phyloP scores from a whole-genome alignment of 1,140 invertebrate species.

The Scylla paramamosain region DNA sequence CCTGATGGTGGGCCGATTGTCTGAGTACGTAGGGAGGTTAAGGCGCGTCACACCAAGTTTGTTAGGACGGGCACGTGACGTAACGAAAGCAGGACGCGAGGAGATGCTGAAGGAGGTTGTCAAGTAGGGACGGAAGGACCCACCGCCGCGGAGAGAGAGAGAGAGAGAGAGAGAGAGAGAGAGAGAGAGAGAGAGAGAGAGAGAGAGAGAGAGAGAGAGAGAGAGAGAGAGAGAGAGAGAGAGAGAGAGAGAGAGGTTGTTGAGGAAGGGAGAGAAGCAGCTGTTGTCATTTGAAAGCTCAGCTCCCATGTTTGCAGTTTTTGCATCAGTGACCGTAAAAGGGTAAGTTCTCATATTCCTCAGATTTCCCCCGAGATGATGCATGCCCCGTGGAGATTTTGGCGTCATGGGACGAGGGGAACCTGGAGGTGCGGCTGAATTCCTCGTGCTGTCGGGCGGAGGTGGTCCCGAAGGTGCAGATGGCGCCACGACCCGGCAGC shows the following conservation, averaged over 20 bases:
- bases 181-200: slow-evolving; percentile 56
- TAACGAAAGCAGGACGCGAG: neutral
- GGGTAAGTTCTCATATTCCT: neutral
- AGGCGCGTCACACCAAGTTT: neutral
- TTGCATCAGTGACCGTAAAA: neutral
- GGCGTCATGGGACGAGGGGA: neutral
- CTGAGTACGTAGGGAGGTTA: neutral
- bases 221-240: too few relatives aligned
- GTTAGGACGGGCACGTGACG: neutral
- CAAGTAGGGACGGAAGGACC: neutral
- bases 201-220: neutral
- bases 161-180: slow-evolving; percentile 57
- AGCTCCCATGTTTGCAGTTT: neutral
- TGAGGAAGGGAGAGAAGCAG: slow-evolving; percentile 31
- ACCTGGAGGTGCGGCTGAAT: neutral
- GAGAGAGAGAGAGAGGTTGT: too few relatives aligned
- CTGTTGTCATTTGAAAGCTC: slow-evolving; percentile 4
- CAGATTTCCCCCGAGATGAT: neutral
- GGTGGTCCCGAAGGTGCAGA: neutral
- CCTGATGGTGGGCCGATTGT: neutral
- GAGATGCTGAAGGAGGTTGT: neutral
- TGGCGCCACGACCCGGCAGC: neutral
- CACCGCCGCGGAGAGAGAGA: slow-evolving; percentile 21
- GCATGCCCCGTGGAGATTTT: neutral
- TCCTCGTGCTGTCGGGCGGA: neutral